phyloP scores from a whole-genome alignment of 1,140 invertebrate species.

The Branchinecta lindahli region DNA sequence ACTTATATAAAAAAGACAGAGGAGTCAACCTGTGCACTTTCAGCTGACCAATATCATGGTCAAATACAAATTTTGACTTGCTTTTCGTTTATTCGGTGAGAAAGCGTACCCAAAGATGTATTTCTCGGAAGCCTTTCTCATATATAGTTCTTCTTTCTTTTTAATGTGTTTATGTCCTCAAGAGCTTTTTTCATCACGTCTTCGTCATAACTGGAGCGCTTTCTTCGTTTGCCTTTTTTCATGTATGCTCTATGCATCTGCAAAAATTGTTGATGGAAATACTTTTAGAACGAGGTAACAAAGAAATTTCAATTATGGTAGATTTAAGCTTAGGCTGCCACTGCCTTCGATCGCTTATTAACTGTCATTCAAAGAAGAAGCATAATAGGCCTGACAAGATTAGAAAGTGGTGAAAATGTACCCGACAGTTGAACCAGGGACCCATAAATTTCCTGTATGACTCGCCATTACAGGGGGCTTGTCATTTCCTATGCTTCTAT shows the following conservation, averaged over 20 bases:
- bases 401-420: too few species aligned
- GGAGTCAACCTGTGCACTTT: too few species aligned
- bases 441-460: too few species aligned
- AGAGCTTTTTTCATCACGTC: slow-evolving; percentile 5
- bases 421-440: too few species aligned
- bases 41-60: too few species aligned
- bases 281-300: not conserved
- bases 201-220: slow-evolving; percentile 4
- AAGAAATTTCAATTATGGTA: not conserved
- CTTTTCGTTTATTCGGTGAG: slow-evolving; percentile 4
- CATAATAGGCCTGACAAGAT: too few species aligned
- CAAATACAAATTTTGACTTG: too few species aligned
- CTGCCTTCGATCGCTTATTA: too few species aligned
- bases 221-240: not conserved
- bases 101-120: slow-evolving; percentile 5
- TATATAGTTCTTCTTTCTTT: not conserved
- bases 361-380: not conserved
- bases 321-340: not conserved
- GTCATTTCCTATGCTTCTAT: too few species aligned
- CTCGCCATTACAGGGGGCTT: too few species aligned
- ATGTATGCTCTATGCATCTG: slow-evolving; percentile 3
- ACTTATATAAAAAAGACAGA: too few species aligned
- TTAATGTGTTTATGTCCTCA: not conserved
- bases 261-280: slow-evolving; percentile 1
- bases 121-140: slow-evolving; percentile 4